phyloP scores from a whole-genome alignment of 35 echinoderm and acorn worm species.

The Chiridota heheva region DNA sequence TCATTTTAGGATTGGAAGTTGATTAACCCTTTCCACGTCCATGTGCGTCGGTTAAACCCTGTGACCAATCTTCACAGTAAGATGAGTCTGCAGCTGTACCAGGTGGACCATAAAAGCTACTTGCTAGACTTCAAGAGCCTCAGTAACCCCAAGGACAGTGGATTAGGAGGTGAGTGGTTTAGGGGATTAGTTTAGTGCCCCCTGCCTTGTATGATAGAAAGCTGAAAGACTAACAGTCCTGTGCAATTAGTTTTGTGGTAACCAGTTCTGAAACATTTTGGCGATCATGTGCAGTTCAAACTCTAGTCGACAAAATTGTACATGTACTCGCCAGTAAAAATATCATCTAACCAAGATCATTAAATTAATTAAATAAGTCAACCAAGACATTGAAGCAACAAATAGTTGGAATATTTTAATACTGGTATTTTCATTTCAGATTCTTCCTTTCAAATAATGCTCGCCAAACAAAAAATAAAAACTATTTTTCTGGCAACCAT shows the following conservation, averaged over 20 bases:
- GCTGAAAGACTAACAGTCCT: neutral
- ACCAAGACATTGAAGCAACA: neutral
- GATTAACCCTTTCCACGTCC: constrained; percentile 88
- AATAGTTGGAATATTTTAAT: neutral
- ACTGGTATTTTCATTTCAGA: neutral
- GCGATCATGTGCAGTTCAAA: neutral
- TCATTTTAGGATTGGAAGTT: constrained; percentile 81
- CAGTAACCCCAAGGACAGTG: constrained; percentile 66
- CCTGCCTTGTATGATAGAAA: neutral
- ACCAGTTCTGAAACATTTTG: neutral
- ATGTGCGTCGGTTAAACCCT: constrained; percentile 64
- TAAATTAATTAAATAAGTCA: neutral
- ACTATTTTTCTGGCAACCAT: too few relatives aligned
- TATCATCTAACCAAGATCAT: too few relatives aligned
- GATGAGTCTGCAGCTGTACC: constrained; percentile 93
- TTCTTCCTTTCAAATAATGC: too few relatives aligned
- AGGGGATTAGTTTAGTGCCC: neutral
- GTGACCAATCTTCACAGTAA: constrained; percentile 58
- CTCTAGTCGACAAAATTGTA: neutral
- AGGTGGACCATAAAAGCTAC: constrained; percentile 96
- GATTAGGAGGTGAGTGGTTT: constrained; percentile 15
- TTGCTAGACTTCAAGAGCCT: constrained; percentile 95
- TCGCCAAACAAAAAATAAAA: too few relatives aligned
- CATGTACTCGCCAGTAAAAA: neutral
- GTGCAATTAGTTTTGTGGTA: neutral